Evolutionary conservation across 2,113 vertebrate genomes (phyloP).

Genomic region (Pipra filicauda): DNA sequence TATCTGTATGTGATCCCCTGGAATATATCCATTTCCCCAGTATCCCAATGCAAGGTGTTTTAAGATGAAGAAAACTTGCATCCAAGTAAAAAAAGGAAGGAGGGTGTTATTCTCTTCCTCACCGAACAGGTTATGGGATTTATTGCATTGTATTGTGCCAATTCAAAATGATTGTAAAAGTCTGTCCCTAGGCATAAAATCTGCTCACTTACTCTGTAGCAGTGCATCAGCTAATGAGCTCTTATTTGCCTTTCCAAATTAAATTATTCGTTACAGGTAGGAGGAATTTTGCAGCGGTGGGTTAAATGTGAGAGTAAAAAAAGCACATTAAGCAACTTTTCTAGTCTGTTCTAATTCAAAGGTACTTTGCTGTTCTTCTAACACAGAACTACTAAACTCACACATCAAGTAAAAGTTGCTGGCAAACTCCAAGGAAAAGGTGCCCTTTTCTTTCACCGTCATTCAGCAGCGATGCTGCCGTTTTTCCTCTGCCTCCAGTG

Average conservation of each 20-base stretch:
- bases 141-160: not conserved
- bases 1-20: not conserved
- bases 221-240: conserved; percentile 36
- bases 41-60: not conserved
- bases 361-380: not conserved
- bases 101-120: not conserved
- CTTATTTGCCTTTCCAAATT: conserved; percentile 53
- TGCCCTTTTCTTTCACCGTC: conserved; percentile 44
- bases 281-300: conserved; percentile 23
- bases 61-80: not conserved
- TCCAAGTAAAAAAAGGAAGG: not conserved
- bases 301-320: conserved; percentile 23
- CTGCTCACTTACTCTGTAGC: conserved; percentile 15
- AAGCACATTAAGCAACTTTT: conserved; percentile 30
- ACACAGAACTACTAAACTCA: not conserved
- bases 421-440: conserved; percentile 44
- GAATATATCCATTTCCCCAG: not conserved
- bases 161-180: conserved; percentile 28
- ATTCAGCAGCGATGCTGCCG: not conserved
- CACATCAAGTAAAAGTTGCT: conserved; percentile 45
- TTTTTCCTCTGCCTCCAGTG: conserved; percentile 12
- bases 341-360: conserved; percentile 28
- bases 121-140: not conserved
- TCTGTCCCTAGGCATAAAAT: conserved; percentile 24
- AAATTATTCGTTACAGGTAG: conserved; percentile 34